A percentile compares a stretch with the other conserved stretches of the same genome.
Evolutionary conservation across 2,888 invertebrate genomes (phyloP).

Genomic region (Trachelus iudaicus): DNA sequence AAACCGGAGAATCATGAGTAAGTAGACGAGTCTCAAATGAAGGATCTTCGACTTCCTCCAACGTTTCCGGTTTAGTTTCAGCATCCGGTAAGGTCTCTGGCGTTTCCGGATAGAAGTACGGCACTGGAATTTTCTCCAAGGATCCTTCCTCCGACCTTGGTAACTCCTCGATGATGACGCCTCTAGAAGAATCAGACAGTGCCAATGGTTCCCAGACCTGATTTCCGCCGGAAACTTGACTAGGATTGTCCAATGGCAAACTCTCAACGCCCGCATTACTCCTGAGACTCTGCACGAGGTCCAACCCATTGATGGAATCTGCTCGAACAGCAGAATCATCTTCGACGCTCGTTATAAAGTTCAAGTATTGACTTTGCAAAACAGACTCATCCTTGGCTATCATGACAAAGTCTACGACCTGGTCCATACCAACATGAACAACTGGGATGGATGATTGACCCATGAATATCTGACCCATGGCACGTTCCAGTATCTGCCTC

Average conservation of each 20-base stretch:
- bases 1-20: neutral
- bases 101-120: neutral
- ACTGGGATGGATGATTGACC: constrained; percentile 18
- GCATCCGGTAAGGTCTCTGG: neutral
- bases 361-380: constrained; percentile 44
- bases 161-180: constrained; percentile 58
- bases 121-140: neutral
- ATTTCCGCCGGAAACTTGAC: constrained; percentile 21
- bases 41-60: neutral
- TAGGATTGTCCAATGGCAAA: constrained; percentile 11
- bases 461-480: neutral
- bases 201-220: constrained; percentile 39
- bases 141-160: constrained; percentile 28
- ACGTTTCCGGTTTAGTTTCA: neutral
- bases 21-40: neutral
- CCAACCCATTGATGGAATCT: constrained; percentile 1
- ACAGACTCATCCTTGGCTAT: constrained; percentile 35
- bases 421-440: constrained; percentile 22
- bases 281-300: neutral
- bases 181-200: constrained; percentile 32
- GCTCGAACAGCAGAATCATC: constrained; percentile 28
- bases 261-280: constrained; percentile 6
- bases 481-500: neutral
- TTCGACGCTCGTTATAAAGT: constrained; percentile 55
- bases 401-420: constrained; percentile 37